A percentile compares a stretch with the other conserved stretches of the same genome.
These are phyloP conservation scores for Arnoldichthys spilopterus DNA, from an alignment of 2,797 vertebrate species.

Conservation along the genomic window DNA sequence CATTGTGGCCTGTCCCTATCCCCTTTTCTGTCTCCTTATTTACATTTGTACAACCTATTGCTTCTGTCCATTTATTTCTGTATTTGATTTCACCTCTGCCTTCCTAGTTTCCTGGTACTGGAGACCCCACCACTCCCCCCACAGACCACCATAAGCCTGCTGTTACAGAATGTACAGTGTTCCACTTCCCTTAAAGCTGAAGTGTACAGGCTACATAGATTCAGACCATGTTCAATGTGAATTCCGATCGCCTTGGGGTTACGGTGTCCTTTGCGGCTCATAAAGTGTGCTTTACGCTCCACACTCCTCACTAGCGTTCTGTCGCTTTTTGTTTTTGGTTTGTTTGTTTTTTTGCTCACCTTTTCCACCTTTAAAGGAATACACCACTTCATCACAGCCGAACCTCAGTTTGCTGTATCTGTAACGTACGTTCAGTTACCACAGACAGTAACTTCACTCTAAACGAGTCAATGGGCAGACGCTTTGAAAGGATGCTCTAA, in stretches of 20 bases:
- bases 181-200: constrained; percentile 30
- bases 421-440: background rate
- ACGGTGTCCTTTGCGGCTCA: constrained; percentile 21
- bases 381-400: background rate
- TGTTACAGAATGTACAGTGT: constrained; percentile 36
- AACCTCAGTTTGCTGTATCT: background rate
- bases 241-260: constrained; percentile 33
- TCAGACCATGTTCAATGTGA: constrained; percentile 36
- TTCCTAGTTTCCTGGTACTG: constrained; percentile 10
- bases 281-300: constrained; percentile 34
- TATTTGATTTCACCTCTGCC: constrained; percentile 17
- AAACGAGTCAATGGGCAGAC: background rate
- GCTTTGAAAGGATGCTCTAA: too few relatives aligned
- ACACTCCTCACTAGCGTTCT: constrained; percentile 7
- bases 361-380: constrained; percentile 9
- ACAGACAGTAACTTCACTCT: background rate
- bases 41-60: background rate
- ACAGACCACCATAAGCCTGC: background rate
- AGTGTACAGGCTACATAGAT: constrained; percentile 18
- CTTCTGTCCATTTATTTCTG: background rate
- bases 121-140: background rate
- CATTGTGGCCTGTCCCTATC: constrained; percentile 23
- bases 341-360: constrained; percentile 29
- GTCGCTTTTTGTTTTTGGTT: background rate
- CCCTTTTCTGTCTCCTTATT: constrained; percentile 6